These are phyloP conservation scores for Sitobion miscanthi DNA, from an alignment of 1,140 invertebrate species.

Conservation along the genomic window DNA sequence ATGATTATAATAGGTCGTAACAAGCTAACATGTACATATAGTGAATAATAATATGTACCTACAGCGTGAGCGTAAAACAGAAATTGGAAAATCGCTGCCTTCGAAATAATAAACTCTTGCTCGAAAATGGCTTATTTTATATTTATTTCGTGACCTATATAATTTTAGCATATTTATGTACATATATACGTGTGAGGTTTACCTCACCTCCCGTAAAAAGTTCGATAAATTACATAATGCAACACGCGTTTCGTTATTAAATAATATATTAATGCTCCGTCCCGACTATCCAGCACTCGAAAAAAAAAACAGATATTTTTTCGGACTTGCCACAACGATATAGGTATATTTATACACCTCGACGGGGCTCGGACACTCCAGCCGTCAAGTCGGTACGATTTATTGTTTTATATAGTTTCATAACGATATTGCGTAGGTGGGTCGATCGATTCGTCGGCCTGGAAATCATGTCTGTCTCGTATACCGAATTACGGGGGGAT, in stretches of 20 bases:
- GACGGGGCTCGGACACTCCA: not conserved
- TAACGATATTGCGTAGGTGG: not conserved
- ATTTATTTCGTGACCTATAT: not conserved
- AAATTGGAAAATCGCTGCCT: not conserved
- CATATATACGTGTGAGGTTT: not conserved
- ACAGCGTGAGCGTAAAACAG: not conserved
- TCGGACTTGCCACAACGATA: not conserved
- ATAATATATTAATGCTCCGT: not conserved
- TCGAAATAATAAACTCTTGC: not conserved
- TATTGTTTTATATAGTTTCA: not conserved
- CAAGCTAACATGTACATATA: not conserved
- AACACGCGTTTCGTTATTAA: not conserved
- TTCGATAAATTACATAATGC: constrained; percentile 1
- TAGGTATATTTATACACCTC: constrained; percentile 1
- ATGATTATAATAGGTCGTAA: not conserved
- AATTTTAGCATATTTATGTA: not conserved
- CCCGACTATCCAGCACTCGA: not conserved
- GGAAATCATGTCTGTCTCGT: not conserved
- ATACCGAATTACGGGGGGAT: not conserved
- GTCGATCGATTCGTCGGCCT: not conserved
- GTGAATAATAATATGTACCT: not conserved
- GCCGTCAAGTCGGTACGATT: not conserved
- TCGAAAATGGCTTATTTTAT: not conserved
- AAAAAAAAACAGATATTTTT: not conserved
- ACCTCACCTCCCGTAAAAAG: not conserved